A percentile compares a stretch with the other conserved stretches of the same genome.
These are phyloP conservation scores for Synergus japonicus DNA, from an alignment of 2,888 invertebrate species.

Conservation along the genomic window DNA sequence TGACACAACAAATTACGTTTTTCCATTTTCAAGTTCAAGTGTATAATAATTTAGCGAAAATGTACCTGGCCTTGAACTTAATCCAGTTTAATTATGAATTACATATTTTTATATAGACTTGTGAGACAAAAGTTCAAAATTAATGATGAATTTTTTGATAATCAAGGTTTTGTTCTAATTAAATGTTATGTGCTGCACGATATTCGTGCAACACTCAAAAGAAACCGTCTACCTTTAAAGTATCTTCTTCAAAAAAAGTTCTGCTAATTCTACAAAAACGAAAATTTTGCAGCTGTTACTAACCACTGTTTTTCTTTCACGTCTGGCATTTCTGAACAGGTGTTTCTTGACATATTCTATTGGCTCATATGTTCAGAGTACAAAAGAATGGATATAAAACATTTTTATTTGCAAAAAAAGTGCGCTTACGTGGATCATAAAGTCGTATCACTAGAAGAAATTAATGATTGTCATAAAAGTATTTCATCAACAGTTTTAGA, in stretches of 20 bases:
- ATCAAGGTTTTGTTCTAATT: not conserved
- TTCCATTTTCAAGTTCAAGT: too few species aligned
- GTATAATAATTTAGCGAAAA: too few species aligned
- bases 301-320: not conserved
- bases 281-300: not conserved
- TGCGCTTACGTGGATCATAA: not conserved
- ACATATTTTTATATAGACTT: not conserved
- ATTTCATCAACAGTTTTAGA: too few species aligned
- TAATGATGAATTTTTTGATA: not conserved
- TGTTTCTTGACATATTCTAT: not conserved
- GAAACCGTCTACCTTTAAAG: not conserved
- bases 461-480: not conserved
- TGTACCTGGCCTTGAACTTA: too few species aligned
- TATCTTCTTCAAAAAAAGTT: not conserved
- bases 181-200: not conserved
- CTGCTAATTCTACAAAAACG: not conserved
- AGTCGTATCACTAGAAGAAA: not conserved
- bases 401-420: constrained; percentile 1
- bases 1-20: too few species aligned
- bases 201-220: not conserved
- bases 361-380: constrained; percentile 8
- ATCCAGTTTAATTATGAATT: too few species aligned
- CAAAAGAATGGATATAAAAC: constrained; percentile 1
- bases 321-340: not conserved
- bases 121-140: not conserved